Evolutionary conservation across 1,140 invertebrate species (phyloP), one percentile per base, ranked within the genome.

Genomic region (Drosophila mauritiana): DNA sequence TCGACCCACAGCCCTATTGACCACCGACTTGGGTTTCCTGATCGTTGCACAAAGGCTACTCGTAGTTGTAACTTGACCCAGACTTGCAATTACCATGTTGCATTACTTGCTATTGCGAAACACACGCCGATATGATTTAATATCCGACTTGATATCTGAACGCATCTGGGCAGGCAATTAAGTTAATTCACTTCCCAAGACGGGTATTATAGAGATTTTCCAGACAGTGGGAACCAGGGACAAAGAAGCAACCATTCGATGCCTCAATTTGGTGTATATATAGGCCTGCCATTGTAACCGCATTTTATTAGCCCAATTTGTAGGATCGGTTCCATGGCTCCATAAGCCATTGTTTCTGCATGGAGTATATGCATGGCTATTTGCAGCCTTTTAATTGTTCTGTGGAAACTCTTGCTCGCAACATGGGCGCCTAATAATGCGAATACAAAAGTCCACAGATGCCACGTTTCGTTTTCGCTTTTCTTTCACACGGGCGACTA

Each of bases 401-500:
- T 62, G 59, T 58, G 59, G 59, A 62, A 62, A 58, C 59, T 62
- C 57, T 62, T 62, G 58, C 59, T 34, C 36, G 39, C 25, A 55
- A 55, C 54, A 57, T 31, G 36, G 59, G 36, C 27, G 20, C 59
- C 42, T 58, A 62, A 62, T 42, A 42, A 39, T 58, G 59, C 54
- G 55, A 62, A 62, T 62, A 42, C n/a, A 20, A 42, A 42, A 15
- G 27, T 15, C 15, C 20, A 22, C 46, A 20, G 58, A 40, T 42
- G 37, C 43, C 63, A 49, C 22, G 45, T 65, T 48, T 63, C 63
- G 68, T 85, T 85, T 85, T 80, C 81, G 81, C 81, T 85, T 85
- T 85, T 85, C 78, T 85, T 80, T 80, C 81, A 85, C 81, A 80
- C 62, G 73, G 73, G 68, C 43, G 64, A 64, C 82, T 80, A 85